Evolutionary conservation across 2,888 invertebrate species (phyloP).

Genomic region (Emmelina monodactyla): DNA sequence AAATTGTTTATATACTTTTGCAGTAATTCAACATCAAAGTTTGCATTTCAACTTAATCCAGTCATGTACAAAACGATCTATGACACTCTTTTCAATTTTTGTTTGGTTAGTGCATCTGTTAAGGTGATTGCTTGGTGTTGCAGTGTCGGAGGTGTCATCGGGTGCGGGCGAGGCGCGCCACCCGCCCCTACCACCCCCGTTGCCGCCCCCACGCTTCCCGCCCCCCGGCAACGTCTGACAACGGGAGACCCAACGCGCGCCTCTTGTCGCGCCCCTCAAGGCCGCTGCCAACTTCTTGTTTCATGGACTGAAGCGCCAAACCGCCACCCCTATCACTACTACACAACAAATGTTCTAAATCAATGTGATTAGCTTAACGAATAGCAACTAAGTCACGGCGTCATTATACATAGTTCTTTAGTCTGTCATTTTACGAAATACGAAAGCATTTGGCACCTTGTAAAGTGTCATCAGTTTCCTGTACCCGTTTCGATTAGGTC

Average conservation of each 20-base stretch:
- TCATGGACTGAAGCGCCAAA: conserved; percentile 69
- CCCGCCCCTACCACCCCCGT: conserved; percentile 84
- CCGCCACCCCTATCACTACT: conserved; percentile 50
- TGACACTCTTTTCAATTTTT: too few relatives aligned
- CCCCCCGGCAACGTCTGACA: conserved; percentile 80
- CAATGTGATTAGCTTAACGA: conserved; percentile 61
- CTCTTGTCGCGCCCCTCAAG: conserved; percentile 67
- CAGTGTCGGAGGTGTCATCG: conserved; percentile 90
- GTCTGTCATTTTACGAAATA: conserved; percentile 60
- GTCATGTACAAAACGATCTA: too few relatives aligned
- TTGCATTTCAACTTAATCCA: too few relatives aligned
- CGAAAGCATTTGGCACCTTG: conserved; percentile 52
- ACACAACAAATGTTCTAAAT: conserved; percentile 67
- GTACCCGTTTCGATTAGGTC: conserved; percentile 54
- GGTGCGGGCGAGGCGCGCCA: conserved; percentile 73
- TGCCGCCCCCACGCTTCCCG: conserved; percentile 82
- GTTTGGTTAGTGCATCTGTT: too few relatives aligned
- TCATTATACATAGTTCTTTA: conserved; percentile 54
- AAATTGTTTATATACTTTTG: too few relatives aligned
- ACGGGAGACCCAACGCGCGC: conserved; percentile 71
- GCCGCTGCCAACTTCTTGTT: conserved; percentile 75
- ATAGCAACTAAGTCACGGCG: conserved; percentile 56
- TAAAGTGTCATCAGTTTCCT: conserved; percentile 53
- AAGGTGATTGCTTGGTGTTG: too few relatives aligned
- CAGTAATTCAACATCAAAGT: too few relatives aligned